Evolutionary conservation across 2,888 invertebrate species (phyloP).

Genomic region (Meteorus cinctellus): DNA sequence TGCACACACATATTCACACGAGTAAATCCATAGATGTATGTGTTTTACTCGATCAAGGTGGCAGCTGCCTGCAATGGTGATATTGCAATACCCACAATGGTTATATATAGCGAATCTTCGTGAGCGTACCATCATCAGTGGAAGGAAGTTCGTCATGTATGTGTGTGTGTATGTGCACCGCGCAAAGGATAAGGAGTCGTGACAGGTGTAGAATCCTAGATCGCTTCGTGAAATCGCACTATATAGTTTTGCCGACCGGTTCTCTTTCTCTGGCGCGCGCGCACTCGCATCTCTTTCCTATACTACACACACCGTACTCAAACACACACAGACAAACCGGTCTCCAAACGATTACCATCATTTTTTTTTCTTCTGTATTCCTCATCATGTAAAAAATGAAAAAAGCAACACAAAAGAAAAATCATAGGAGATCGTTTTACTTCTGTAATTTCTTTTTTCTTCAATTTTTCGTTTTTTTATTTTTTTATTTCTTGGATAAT

Average conservation of each 20-base stretch:
- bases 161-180: background rate
- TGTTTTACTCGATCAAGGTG: constrained; percentile 8
- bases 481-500: background rate
- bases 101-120: background rate
- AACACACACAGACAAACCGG: constrained; percentile 12
- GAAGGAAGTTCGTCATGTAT: constrained; percentile 25
- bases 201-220: constrained; percentile 40
- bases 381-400: background rate
- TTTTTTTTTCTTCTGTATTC: background rate
- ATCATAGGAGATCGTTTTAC: background rate
- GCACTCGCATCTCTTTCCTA: constrained; percentile 2
- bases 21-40: constrained; percentile 3
- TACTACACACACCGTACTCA: background rate
- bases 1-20: background rate
- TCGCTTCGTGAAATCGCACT: constrained; percentile 31
- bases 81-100: constrained; percentile 16
- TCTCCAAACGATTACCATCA: background rate
- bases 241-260: constrained; percentile 3
- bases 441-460: background rate
- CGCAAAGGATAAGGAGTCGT: constrained; percentile 32
- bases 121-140: background rate
- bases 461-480: background rate
- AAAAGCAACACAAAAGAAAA: background rate
- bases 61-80: constrained; percentile 24
- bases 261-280: constrained; percentile 12